Conservation (phyloP, 2,888 invertebrate species). For the Platycheirus albimanus region DNA sequence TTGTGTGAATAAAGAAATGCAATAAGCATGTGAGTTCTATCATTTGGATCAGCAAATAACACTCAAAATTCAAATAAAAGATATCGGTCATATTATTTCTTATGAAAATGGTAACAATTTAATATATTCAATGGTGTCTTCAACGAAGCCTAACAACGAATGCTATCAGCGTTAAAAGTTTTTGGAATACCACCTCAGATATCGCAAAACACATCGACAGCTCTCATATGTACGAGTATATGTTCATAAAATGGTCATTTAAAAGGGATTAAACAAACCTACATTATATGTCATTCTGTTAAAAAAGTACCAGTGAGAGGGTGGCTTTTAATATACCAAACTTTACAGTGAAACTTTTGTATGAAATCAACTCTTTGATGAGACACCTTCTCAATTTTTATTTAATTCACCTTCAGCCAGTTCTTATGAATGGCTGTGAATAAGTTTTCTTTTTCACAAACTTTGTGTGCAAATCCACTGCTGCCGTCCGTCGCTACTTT, state of each 20-base stretch:
- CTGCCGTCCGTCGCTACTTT: slow-evolving; percentile 16
- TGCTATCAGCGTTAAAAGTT: background rate
- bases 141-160: too few species aligned
- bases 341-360: slow-evolving; percentile 53
- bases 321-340: slow-evolving; percentile 43
- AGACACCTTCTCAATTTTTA: slow-evolving; percentile 56
- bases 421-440: slow-evolving; percentile 38
- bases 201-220: slow-evolving; percentile 1
- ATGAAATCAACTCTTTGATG: slow-evolving; percentile 57
- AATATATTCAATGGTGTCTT: too few species aligned
- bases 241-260: slow-evolving; percentile 11
- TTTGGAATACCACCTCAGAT: slow-evolving; percentile 4
- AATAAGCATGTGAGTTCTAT: too few species aligned
- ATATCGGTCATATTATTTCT: too few species aligned
- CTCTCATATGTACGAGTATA: background rate
- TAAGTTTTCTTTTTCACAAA: slow-evolving; percentile 19
- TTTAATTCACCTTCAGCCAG: slow-evolving; percentile 60
- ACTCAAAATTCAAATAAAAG: too few species aligned
- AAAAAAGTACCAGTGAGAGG: slow-evolving; percentile 4
- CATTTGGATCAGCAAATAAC: too few species aligned
- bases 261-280: slow-evolving; percentile 2
- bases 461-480: slow-evolving; percentile 38
- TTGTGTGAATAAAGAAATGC: too few species aligned
- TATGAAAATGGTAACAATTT: too few species aligned
- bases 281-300: background rate